These are phyloP conservation scores for Helostoma temminkii DNA, from an alignment of 2,797 vertebrate genomes.

Conservation along the genomic window DNA sequence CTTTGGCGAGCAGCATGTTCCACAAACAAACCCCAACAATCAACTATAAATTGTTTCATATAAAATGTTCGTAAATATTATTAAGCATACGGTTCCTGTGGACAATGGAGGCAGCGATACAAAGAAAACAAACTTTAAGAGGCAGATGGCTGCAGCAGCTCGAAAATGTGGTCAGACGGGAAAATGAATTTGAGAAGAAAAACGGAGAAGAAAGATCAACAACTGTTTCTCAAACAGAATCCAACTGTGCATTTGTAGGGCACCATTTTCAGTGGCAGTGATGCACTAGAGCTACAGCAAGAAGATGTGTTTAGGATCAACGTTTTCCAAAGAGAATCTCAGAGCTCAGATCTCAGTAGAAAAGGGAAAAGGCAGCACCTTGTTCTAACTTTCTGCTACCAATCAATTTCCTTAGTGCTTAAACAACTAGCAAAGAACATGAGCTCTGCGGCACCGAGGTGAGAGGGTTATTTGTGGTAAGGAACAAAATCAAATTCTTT, in stretches of 20 bases:
- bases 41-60: background rate
- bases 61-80: too few species aligned
- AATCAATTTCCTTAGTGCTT: conserved; percentile 13
- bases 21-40: background rate
- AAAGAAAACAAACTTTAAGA: background rate
- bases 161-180: background rate
- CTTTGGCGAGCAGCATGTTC: background rate
- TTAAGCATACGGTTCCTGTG: background rate
- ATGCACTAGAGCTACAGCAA: background rate
- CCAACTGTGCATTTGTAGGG: background rate
- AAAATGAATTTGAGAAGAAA: too few species aligned
- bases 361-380: background rate
- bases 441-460: conserved; percentile 14
- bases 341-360: background rate
- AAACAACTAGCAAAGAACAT: conserved; percentile 10
- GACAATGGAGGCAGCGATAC: background rate
- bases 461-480: conserved; percentile 38
- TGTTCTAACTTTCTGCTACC: conserved; percentile 13
- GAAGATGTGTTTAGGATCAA: too few species aligned
- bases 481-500: conserved; percentile 1
- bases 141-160: background rate
- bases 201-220: background rate
- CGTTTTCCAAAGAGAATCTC: background rate
- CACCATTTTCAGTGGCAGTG: background rate
- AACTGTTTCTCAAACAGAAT: background rate